Conservation (phyloP, 1,140 invertebrate genomes). For the Leptonema lineaticorne region DNA sequence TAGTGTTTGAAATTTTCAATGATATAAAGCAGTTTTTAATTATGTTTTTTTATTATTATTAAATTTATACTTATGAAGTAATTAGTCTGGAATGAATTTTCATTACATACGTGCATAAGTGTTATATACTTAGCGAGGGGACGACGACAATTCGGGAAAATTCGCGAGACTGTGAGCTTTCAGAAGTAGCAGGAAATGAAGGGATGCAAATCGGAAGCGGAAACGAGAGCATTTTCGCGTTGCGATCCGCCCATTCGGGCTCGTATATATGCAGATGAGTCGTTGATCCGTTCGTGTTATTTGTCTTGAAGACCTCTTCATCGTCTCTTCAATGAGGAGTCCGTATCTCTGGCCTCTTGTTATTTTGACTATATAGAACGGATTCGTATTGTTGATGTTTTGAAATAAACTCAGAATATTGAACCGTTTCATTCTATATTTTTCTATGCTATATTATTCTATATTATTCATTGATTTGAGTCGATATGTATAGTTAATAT, state of each 20-base stretch:
- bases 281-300: constrained; percentile 41
- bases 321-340: too few relatives aligned
- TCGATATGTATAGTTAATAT: neutral
- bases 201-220: constrained; percentile 26
- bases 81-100: too few relatives aligned
- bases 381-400: too few relatives aligned
- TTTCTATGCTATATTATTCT: neutral
- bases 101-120: too few relatives aligned
- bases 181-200: constrained; percentile 33
- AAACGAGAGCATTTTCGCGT: constrained; percentile 17
- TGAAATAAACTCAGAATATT: neutral
- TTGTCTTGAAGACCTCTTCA: constrained; percentile 33
- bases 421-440: neutral
- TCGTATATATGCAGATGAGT: constrained; percentile 51
- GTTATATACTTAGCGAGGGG: too few relatives aligned
- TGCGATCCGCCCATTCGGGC: constrained; percentile 35
- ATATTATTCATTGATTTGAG: neutral
- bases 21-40: too few relatives aligned
- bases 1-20: too few relatives aligned
- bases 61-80: too few relatives aligned
- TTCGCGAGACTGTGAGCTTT: neutral
- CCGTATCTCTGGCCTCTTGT: too few relatives aligned
- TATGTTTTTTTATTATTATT: too few relatives aligned
- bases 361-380: too few relatives aligned
- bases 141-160: too few relatives aligned